A percentile compares a stretch with the other conserved stretches of the same genome.
Conservation (phyloP, 1,140 invertebrate species). For the Drosophila ohnishii region DNA sequence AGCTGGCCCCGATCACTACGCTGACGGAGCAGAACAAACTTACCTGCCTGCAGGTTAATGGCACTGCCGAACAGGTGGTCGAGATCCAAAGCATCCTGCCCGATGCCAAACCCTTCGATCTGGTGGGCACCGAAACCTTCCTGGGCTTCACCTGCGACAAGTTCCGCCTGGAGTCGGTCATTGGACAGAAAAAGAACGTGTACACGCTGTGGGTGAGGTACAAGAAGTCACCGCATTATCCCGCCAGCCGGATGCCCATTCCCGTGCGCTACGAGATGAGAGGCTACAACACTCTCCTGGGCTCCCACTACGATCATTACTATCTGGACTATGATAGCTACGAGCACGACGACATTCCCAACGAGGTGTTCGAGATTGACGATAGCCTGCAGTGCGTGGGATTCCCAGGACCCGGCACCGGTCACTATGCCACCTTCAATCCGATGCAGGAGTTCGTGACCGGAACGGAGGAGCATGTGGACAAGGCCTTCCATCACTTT, state of each 20-base stretch:
- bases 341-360: conserved; percentile 87
- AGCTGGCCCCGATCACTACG: conserved; percentile 94
- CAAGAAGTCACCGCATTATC: conserved; percentile 84
- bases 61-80: conserved; percentile 86
- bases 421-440: conserved; percentile 92
- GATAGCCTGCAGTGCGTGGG: conserved; percentile 88
- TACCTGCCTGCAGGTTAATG: conserved; percentile 94
- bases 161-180: conserved; percentile 87
- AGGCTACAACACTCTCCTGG: conserved; percentile 95
- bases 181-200: conserved; percentile 92
- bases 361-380: conserved; percentile 88
- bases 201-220: conserved; percentile 93
- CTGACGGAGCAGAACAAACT: conserved; percentile 88
- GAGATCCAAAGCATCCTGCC: conserved; percentile 92
- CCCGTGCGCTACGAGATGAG: conserved; percentile 95
- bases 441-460: conserved; percentile 96
- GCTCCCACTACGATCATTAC: conserved; percentile 98
- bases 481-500: conserved; percentile 91
- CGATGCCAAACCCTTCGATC: conserved; percentile 89
- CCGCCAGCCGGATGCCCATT: conserved; percentile 83
- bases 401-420: conserved; percentile 94
- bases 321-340: conserved; percentile 93
- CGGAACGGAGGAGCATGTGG: conserved; percentile 88
- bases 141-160: conserved; percentile 88
- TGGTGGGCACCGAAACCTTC: conserved; percentile 87